Evolutionary conservation across 53 echinoderm and acorn worm genomes (phyloP), one percentile per base, ranked within the genome.

Genomic region (Antedon mediterranea): DNA sequence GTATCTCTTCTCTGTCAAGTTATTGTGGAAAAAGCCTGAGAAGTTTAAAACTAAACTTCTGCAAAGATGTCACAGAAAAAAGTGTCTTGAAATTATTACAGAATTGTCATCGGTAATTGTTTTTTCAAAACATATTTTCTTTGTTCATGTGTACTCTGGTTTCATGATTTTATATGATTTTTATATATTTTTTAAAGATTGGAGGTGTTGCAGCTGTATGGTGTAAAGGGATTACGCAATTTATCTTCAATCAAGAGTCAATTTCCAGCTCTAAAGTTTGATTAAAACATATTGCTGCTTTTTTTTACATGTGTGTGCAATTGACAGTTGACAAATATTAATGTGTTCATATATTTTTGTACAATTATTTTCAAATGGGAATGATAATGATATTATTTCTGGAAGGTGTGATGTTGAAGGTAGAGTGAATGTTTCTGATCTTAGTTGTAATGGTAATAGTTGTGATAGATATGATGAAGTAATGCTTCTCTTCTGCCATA

Each of bases 1-100:
- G 93, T 76, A 86, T 93, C 3, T 81, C 87, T 3, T 73, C 87
- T 0, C 34, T 93, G 32, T 84, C 93, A 18, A 93, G 85, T 42
- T 93, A 93, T 70, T 77, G 85, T 33, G 79, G 78, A 41, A 82
- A 89, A 33, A 85, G 81, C 34, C 76, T 93, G 31, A 57, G 34
- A 31, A 85, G 82, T 0, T 81, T 89, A 20, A 92, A 89, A 82
- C 76, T 95, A 34, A 95, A 89, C 43, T 89, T 87, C 33, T 95
- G 97, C 44, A 83, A 89, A 43, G 97, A 95, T 71, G 90, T 91
- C 80, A 94, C 92, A 0, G 97, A 95, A 43, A 84, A 88, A 29
- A 85, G 91, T 71, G 82, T 91, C 34, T 82, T 95, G 27, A 89
- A 89, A 75, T 78, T 95, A 11, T 86, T 91, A 29, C 89, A 92